phyloP scores from a whole-genome alignment of 2,888 invertebrate genomes.

The Drosophila colorata region DNA sequence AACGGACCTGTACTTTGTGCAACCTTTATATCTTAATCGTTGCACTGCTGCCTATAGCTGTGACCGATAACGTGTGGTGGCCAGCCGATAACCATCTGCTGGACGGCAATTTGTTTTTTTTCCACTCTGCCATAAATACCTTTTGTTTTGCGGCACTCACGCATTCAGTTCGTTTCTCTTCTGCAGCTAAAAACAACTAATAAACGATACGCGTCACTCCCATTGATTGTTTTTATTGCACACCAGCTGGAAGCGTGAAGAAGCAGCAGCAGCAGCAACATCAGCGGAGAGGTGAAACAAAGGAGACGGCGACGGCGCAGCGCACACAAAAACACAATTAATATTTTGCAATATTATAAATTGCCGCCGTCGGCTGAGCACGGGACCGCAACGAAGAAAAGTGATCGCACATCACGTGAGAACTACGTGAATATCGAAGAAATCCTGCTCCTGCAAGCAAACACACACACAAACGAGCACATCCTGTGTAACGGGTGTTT shows the following conservation, averaged over 20 bases:
- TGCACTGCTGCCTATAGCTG: conserved; percentile 5
- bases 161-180: conserved; percentile 67
- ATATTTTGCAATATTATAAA: conserved; percentile 39
- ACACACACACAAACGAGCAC: conserved; percentile 5
- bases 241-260: conserved; percentile 44
- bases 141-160: conserved; percentile 67
- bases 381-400: conserved; percentile 27
- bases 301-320: conserved; percentile 64
- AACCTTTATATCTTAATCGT: too few species aligned
- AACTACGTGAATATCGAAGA: conserved; percentile 53
- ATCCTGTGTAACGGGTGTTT: conserved; percentile 55
- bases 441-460: conserved; percentile 20
- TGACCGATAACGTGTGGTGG: conserved; percentile 47
- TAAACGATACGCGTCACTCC: conserved; percentile 43
- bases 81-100: conserved; percentile 24
- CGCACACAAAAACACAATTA: conserved; percentile 62
- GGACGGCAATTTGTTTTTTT: conserved; percentile 55
- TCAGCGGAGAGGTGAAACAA: conserved; percentile 68
- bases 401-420: conserved; percentile 68
- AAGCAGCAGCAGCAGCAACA: conserved; percentile 43
- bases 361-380: conserved; percentile 39
- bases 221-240: conserved; percentile 51
- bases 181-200: conserved; percentile 54
- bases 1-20: too few species aligned
- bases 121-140: conserved; percentile 62